phyloP scores from a whole-genome alignment of 2,113 vertebrate species.

The Martes martes region DNA sequence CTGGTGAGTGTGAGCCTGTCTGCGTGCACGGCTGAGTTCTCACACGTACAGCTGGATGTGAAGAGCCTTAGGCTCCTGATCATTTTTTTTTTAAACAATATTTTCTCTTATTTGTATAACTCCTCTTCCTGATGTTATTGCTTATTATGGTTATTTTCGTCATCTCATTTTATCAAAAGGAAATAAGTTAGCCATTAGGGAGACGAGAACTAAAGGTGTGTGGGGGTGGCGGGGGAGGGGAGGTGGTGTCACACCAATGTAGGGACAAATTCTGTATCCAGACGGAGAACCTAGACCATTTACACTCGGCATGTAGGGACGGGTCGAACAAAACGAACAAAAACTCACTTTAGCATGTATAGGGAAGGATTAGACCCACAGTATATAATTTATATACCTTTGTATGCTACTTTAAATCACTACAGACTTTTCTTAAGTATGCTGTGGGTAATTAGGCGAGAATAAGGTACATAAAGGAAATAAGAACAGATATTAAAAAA shows the following conservation, averaged over 20 bases:
- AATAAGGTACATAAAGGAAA: background rate
- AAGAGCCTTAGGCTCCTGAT: background rate
- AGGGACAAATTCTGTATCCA: background rate
- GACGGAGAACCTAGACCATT: background rate
- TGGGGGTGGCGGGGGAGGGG: background rate
- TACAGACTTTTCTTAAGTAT: background rate
- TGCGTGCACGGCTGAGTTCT: background rate
- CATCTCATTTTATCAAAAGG: slow-evolving; percentile 12
- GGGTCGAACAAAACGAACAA: background rate
- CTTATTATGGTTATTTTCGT: background rate
- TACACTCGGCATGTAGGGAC: background rate
- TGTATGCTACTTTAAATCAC: background rate
- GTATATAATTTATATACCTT: background rate
- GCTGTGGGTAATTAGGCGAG: background rate
- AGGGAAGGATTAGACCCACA: background rate
- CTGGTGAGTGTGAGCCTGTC: slow-evolving; percentile 84
- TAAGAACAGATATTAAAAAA: background rate
- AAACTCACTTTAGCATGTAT: background rate
- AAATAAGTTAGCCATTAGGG: background rate
- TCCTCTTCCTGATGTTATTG: background rate
- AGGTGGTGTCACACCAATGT: background rate
- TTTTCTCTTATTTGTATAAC: background rate
- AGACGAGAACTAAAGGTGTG: background rate
- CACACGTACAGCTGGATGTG: background rate
- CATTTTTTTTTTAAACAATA: background rate